Percentiles rank a stretch among this genome's conserved stretches.
These are phyloP conservation scores for Hypena proboscidalis DNA, from an alignment of 2,888 invertebrate genomes.

Conservation along the genomic window DNA sequence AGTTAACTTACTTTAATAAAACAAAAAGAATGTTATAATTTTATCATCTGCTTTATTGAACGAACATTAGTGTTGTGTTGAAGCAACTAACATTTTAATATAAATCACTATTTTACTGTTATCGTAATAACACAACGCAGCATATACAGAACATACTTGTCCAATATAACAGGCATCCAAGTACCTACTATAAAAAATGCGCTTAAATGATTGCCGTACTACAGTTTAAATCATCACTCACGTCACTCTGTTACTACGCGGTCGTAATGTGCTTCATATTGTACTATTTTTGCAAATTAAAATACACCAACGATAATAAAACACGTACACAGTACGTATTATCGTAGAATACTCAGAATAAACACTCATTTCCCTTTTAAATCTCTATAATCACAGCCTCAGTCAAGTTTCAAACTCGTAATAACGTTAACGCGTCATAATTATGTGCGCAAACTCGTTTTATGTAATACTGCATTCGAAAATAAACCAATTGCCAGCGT, in stretches of 20 bases:
- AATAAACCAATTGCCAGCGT: constrained; percentile 20
- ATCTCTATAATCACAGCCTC: not conserved
- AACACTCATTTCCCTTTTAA: constrained; percentile 1
- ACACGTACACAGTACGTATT: constrained; percentile 1
- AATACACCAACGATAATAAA: constrained; percentile 5
- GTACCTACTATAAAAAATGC: too few relatives aligned
- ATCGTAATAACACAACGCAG: too few relatives aligned
- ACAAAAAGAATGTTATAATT: too few relatives aligned
- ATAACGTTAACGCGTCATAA: constrained; percentile 4
- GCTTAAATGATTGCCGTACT: too few relatives aligned
- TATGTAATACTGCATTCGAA: constrained; percentile 16
- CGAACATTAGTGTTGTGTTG: too few relatives aligned
- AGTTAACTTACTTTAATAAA: too few relatives aligned
- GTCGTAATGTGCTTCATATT: constrained; percentile 3
- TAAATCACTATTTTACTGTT: too few relatives aligned
- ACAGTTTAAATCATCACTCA: constrained; percentile 5
- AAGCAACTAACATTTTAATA: too few relatives aligned
- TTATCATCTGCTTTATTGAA: too few relatives aligned
- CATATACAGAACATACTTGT: too few relatives aligned
- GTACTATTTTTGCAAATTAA: constrained; percentile 3
- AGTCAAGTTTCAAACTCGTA: not conserved
- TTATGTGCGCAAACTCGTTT: constrained; percentile 7
- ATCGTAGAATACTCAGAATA: not conserved
- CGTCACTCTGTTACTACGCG: constrained; percentile 13
- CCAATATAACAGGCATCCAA: too few relatives aligned